A percentile compares a stretch with the other conserved stretches of the same genome.
Evolutionary conservation across 2,888 invertebrate genomes (phyloP).

Genomic region (Andricus curvator): DNA sequence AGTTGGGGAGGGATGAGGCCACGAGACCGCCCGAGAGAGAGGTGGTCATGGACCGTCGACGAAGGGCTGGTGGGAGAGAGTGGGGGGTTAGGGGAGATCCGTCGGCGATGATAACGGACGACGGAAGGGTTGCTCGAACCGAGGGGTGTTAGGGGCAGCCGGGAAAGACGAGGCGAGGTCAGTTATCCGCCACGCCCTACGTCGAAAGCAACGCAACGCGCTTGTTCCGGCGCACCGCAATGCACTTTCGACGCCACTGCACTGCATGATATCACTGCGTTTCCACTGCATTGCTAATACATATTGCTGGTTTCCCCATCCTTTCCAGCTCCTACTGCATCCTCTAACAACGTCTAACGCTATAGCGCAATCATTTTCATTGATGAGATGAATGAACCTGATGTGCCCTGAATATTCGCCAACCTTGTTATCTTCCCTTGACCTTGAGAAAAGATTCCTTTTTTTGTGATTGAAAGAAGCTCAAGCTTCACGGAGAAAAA

Average conservation of each 20-base stretch:
- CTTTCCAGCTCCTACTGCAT: conserved; percentile 23
- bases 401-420: background rate
- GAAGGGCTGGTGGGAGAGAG: conserved; percentile 15
- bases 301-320: conserved; percentile 67
- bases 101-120: conserved; percentile 18
- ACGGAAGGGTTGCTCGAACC: conserved; percentile 43
- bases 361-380: background rate
- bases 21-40: conserved; percentile 35
- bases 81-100: conserved; percentile 38
- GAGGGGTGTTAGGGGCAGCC: conserved; percentile 54
- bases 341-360: background rate
- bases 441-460: background rate
- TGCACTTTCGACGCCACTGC: conserved; percentile 68
- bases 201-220: conserved; percentile 55
- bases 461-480: too few species aligned
- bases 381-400: background rate
- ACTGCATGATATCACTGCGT: conserved; percentile 52
- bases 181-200: conserved; percentile 74
- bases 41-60: conserved; percentile 41
- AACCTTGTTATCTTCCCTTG: background rate
- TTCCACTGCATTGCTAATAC: conserved; percentile 54
- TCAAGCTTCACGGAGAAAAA: too few species aligned
- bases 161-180: conserved; percentile 70
- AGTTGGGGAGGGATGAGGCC: conserved; percentile 45
- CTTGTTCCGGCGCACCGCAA: conserved; percentile 62